Percentiles rank a stretch among this genome's conserved stretches.
Evolutionary conservation across 1,140 invertebrate species (phyloP).

Genomic region (Leptinotarsa defecta): DNA sequence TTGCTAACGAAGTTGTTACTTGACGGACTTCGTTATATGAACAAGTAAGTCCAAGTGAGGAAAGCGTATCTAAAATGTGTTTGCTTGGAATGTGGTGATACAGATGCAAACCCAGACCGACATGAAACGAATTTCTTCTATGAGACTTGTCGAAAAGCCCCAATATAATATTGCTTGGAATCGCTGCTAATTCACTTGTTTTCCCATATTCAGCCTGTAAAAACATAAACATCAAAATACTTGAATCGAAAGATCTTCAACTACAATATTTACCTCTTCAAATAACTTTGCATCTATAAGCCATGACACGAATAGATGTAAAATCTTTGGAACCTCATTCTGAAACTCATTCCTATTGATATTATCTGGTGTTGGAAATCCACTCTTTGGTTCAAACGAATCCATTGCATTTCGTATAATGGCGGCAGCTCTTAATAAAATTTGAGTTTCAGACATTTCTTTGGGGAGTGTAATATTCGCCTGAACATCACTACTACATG

Average conservation of each 20-base stretch:
- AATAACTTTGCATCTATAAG: conserved; percentile 12
- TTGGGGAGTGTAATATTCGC: conserved; percentile 4
- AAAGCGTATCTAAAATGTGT: conserved; percentile 14
- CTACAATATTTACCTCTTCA: neutral
- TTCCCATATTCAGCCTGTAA: conserved; percentile 3
- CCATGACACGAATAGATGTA: conserved; percentile 10
- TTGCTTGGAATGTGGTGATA: conserved; percentile 15
- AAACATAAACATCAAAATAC: conserved; percentile 8
- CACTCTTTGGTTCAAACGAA: neutral
- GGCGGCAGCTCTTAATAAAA: conserved; percentile 7
- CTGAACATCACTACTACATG: neutral
- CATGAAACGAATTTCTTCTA: conserved; percentile 24
- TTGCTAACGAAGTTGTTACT: conserved; percentile 10
- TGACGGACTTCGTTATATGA: conserved; percentile 18
- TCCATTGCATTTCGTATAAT: conserved; percentile 13
- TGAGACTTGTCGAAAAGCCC: conserved; percentile 10
- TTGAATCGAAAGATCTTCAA: conserved; percentile 1
- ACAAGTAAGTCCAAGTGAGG: conserved; percentile 7
- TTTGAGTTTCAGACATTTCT: conserved; percentile 12
- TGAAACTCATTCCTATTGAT: neutral
- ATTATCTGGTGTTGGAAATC: conserved; percentile 8
- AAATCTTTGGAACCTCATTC: conserved; percentile 18
- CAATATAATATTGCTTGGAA: conserved; percentile 12
- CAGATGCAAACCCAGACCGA: conserved; percentile 21
- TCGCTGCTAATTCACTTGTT: conserved; percentile 15